These are phyloP conservation scores for Colistium nudipinnis DNA, from an alignment of 2,113 vertebrate genomes.

Conservation along the genomic window DNA sequence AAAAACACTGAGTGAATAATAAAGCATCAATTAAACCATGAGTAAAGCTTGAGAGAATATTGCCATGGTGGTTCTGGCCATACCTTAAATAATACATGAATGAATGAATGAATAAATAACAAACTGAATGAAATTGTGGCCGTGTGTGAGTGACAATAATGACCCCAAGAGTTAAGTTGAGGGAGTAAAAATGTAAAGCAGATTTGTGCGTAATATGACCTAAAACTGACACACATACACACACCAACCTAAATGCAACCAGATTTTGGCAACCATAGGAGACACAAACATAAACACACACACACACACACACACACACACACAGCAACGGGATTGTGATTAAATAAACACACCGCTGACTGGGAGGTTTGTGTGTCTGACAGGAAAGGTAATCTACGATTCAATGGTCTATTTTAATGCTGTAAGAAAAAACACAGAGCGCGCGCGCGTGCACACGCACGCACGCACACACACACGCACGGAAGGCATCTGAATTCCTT, in stretches of 20 bases:
- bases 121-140: conserved; percentile 32
- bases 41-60: conserved; percentile 40
- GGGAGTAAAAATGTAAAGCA: conserved; percentile 18
- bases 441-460: neutral
- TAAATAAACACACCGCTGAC: conserved; percentile 52
- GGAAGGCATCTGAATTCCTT: conserved; percentile 79
- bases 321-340: conserved; percentile 36
- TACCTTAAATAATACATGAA: conserved; percentile 60
- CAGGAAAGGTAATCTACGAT: conserved; percentile 41
- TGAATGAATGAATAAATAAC: conserved; percentile 38
- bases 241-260: conserved; percentile 44
- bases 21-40: conserved; percentile 23
- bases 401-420: conserved; percentile 49
- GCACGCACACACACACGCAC: conserved; percentile 19
- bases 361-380: conserved; percentile 38
- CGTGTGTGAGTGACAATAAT: conserved; percentile 28
- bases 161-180: conserved; percentile 48
- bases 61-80: conserved; percentile 38
- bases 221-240: conserved; percentile 68
- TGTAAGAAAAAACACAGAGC: conserved; percentile 41
- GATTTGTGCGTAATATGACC: conserved; percentile 46
- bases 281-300: conserved; percentile 48
- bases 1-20: conserved; percentile 30
- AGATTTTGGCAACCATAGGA: conserved; percentile 63
- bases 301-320: conserved; percentile 18